Evolutionary conservation across 2,888 invertebrate genomes (phyloP), one percentile per base, ranked within the genome.

Genomic region (Hedychridium roseum): DNA sequence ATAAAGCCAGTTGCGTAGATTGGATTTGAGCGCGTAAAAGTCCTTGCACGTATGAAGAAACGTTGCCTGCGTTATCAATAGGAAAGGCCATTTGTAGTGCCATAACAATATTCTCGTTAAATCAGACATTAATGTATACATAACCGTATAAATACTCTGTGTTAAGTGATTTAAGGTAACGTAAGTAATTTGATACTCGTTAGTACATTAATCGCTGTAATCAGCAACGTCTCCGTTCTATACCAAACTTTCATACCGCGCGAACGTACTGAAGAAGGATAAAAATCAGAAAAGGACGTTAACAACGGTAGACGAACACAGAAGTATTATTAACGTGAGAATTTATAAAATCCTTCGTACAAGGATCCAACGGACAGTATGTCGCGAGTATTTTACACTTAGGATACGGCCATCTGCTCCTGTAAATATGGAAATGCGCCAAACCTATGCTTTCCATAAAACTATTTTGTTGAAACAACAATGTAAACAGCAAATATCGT

Each of bases 141-240:
- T n/a, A 43, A 39, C 12, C 23, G 18, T 32, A 17, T 31, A 40
- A 41, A 31, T 18, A 17, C 23, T 44, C 38, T 30, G 12, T 34
- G 23, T 47, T 12, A 20, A 41, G 21, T 50, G 51, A 47, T 37
- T 45, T 43, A 43, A 45, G 26, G 28, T 28, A 46, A 36, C 38
- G 12, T 47, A 30, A 43, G 43, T 48, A 45, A 50, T 58, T 56
- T 55, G 46, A 51, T 61, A 61, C 42, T 61, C 30, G 34, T 52
- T 55, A 49, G 41, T 17, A 50, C 38, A 54, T 61, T 28, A 16
- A 38, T 34, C 15, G 43, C 11, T 37, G 26, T 30, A 11, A 34
- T 37, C n/a, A n/a, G n/a, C n/a, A n/a, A n/a, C n/a, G n/a, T n/a
- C n/a, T n/a, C n/a, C n/a, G n/a, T n/a, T n/a, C n/a, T n/a, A n/a